Percentiles rank a stretch among this genome's conserved stretches.
Conservation (phyloP, 2,888 invertebrate genomes). For the Deilephila porcellus region DNA sequence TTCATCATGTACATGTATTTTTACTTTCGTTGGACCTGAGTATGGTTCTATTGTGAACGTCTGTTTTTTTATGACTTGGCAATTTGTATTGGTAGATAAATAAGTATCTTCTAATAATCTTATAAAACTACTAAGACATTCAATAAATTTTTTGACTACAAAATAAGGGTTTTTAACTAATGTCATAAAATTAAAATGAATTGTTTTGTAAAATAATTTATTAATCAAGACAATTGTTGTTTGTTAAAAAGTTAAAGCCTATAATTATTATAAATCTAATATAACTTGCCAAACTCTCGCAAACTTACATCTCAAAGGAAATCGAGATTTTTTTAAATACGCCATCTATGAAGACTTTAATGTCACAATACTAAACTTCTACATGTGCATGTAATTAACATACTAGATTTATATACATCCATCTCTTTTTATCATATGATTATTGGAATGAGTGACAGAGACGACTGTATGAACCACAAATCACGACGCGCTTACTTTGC, state of each 20-base stretch:
- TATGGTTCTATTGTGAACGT: conserved; percentile 8
- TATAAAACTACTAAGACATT: too few species aligned
- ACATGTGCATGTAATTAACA: conserved; percentile 1
- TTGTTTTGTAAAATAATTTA: not conserved
- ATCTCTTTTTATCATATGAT: not conserved
- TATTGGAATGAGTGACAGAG: conserved; percentile 17
- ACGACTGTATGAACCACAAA: not conserved
- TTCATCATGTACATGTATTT: conserved; percentile 29
- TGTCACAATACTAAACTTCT: not conserved
- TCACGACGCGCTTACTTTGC: conserved; percentile 8
- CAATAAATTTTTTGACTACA: too few species aligned
- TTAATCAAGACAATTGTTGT: not conserved
- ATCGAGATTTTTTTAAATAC: not conserved
- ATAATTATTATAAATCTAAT: too few species aligned
- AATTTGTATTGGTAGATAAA: not conserved
- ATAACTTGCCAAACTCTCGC: conserved; percentile 4
- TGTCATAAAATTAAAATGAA: not conserved
- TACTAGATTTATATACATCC: not conserved
- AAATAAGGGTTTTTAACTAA: too few species aligned
- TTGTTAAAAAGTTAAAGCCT: not conserved
- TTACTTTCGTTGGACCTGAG: not conserved
- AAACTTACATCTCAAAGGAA: not conserved
- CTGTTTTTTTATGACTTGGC: conserved; percentile 1
- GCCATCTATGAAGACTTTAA: not conserved
- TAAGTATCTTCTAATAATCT: too few species aligned